These are phyloP conservation scores for Nyctibius grandis DNA, from an alignment of 2,797 vertebrate genomes.

Conservation along the genomic window DNA sequence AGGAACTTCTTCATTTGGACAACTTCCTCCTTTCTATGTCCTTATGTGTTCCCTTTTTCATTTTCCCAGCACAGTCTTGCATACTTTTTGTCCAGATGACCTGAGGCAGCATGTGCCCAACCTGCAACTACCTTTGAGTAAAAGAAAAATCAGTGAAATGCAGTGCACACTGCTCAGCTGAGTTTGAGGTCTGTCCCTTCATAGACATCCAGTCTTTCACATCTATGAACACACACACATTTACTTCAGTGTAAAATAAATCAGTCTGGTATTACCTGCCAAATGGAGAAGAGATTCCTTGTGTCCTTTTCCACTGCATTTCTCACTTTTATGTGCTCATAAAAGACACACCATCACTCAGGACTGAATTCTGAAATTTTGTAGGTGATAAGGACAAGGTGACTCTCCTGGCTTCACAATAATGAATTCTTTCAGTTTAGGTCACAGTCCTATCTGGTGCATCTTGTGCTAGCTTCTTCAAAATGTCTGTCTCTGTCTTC, in stretches of 20 bases:
- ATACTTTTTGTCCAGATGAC: not conserved
- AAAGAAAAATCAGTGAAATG: not conserved
- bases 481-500: not conserved
- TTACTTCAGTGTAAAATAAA: not conserved
- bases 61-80: not conserved
- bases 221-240: not conserved
- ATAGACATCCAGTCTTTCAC: not conserved
- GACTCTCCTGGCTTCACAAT: not conserved
- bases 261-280: not conserved
- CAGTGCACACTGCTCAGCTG: not conserved
- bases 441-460: not conserved
- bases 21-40: constrained; percentile 25
- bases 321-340: not conserved
- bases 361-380: not conserved
- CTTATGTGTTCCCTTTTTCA: not conserved
- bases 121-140: not conserved
- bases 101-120: not conserved
- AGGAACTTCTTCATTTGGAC: constrained; percentile 6
- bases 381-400: not conserved
- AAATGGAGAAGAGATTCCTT: not conserved
- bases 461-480: not conserved
- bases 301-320: not conserved
- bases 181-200: not conserved
- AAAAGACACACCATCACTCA: not conserved
- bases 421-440: not conserved